Evolutionary conservation across 2,888 invertebrate species (phyloP).

Genomic region (Pristionchus maxplancki): DNA sequence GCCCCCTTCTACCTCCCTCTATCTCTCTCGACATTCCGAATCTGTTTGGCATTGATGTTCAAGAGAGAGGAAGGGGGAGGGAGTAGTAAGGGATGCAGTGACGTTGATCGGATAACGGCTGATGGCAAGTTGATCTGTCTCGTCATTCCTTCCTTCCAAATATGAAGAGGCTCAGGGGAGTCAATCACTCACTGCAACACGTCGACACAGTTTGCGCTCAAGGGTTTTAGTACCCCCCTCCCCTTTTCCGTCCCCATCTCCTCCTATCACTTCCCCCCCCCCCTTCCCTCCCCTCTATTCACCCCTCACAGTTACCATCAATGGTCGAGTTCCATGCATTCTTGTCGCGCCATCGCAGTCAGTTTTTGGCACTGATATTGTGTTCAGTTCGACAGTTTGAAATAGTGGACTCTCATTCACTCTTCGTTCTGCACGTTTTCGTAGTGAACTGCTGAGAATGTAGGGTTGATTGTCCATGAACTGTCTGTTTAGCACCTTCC

Average conservation of each 20-base stretch:
- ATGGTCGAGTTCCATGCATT: slow-evolving; percentile 29
- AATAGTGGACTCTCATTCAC: no score
- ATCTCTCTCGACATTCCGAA: slow-evolving; percentile 34
- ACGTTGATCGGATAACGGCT: neutral
- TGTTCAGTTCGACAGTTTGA: neutral
- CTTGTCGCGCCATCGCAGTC: neutral
- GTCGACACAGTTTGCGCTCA: slow-evolving; percentile 32
- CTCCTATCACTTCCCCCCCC: neutral
- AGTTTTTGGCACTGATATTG: neutral
- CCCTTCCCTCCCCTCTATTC: neutral
- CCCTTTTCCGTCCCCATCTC: neutral
- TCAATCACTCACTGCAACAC: slow-evolving; percentile 36
- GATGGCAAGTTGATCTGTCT: neutral
- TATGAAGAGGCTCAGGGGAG: neutral
- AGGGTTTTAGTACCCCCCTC: slow-evolving; percentile 23
- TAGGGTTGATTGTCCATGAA: neutral
- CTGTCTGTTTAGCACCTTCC: neutral
- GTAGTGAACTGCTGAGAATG: neutral
- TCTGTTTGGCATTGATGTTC: slow-evolving; percentile 44
- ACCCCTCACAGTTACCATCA: slow-evolving; percentile 34
- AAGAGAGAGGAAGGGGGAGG: neutral
- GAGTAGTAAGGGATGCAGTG: neutral
- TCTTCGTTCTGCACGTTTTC: no score
- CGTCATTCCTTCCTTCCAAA: no score
- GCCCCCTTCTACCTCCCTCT: neutral